Percentiles rank a stretch among this genome's conserved stretches.
These are phyloP conservation scores for Ctenicera cuprea DNA, from an alignment of 2,888 invertebrate genomes.

Conservation along the genomic window DNA sequence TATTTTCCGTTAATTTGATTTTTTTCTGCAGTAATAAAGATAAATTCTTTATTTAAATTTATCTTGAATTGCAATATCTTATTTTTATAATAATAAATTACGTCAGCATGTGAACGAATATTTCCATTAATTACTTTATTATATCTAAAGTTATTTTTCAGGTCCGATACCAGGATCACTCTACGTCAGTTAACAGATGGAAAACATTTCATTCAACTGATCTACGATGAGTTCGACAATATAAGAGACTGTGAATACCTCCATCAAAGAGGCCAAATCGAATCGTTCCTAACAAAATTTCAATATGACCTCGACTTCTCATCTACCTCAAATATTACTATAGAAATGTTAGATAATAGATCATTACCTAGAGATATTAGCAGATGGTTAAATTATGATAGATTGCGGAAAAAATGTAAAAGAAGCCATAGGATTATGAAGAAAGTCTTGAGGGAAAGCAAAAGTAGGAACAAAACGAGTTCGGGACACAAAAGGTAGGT, in stretches of 20 bases:
- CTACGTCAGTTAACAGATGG: slow-evolving; percentile 83
- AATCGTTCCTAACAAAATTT: slow-evolving; percentile 77
- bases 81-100: too few relatives aligned
- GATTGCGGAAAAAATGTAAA: slow-evolving; percentile 76
- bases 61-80: too few relatives aligned
- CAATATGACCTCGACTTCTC: slow-evolving; percentile 74
- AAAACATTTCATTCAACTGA: slow-evolving; percentile 80
- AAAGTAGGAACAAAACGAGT: slow-evolving; percentile 43
- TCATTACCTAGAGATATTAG: slow-evolving; percentile 73
- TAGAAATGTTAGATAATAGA: slow-evolving; percentile 74
- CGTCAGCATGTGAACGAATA: too few relatives aligned
- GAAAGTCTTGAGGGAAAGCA: slow-evolving; percentile 51
- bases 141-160: slow-evolving; percentile 7
- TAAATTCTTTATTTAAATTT: too few relatives aligned
- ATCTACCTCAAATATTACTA: slow-evolving; percentile 74
- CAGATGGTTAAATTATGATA: slow-evolving; percentile 77
- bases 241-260: slow-evolving; percentile 83
- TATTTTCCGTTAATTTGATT: too few relatives aligned
- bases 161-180: slow-evolving; percentile 74
- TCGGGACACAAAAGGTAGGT: slow-evolving; percentile 30
- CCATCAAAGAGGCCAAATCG: slow-evolving; percentile 73
- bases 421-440: slow-evolving; percentile 69
- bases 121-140: too few relatives aligned
- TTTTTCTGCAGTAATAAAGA: too few relatives aligned
- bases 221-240: slow-evolving; percentile 77